phyloP scores from a whole-genome alignment of 2,113 vertebrate species.

The Hystrix cristata region DNA sequence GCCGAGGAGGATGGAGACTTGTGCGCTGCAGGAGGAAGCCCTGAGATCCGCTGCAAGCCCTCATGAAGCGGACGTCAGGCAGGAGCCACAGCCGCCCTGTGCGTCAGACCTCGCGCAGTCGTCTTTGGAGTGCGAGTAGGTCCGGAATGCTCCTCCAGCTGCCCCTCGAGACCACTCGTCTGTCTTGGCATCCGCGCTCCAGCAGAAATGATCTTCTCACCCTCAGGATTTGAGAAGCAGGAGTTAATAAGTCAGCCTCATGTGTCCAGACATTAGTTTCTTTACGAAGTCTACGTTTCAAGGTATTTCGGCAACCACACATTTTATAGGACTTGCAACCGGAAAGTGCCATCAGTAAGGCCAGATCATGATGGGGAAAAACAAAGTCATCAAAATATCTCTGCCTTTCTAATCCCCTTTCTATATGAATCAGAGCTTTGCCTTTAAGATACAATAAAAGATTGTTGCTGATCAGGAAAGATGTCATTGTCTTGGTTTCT shows the following conservation, averaged over 20 bases:
- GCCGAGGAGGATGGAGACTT: background rate
- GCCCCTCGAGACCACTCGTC: background rate
- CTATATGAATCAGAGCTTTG: background rate
- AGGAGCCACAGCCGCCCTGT: background rate
- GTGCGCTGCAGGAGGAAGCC: too few species aligned
- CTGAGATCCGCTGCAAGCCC: too few species aligned
- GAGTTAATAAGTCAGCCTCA: constrained; percentile 65
- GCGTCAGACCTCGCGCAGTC: background rate
- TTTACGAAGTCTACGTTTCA: background rate
- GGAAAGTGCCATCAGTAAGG: background rate
- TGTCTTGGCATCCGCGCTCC: background rate
- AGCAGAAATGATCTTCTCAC: background rate
- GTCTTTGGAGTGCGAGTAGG: background rate
- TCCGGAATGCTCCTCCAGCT: background rate
- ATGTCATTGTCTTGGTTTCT: background rate
- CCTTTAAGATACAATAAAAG: background rate
- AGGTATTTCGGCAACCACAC: constrained; percentile 37
- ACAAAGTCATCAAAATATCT: background rate
- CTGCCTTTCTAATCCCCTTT: background rate
- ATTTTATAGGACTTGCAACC: constrained; percentile 44
- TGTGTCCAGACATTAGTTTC: background rate
- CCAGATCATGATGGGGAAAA: background rate
- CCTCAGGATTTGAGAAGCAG: background rate
- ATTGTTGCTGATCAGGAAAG: background rate
- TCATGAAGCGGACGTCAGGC: background rate